Base-by-base conservation (phyloP, 2,113 vertebrate species). In the Corydoras maculifer region DNA sequence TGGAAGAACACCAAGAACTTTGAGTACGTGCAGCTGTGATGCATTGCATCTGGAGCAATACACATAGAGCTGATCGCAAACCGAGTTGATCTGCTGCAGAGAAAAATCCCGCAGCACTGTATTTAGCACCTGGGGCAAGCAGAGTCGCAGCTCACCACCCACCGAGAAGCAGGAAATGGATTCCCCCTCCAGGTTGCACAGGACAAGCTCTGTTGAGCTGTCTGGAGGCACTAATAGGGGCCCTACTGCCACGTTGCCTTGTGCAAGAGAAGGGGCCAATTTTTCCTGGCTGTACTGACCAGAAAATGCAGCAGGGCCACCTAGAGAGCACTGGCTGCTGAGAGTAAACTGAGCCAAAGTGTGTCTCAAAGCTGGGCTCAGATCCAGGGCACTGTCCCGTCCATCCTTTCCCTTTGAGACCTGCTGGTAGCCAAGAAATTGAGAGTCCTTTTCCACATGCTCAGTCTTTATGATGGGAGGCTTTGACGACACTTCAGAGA, bases 121-220 rank as follows among this genome's bases (percentile, higher is more conserved):
- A 83, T 94, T 94, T 79, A 94, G 83, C 72, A 94, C 92, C 69
- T 94, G 92, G 72, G 93, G 92, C 76, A 94, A 82, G 82, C 93
- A 94, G 3, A 94, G 89, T 68, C 93, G 89, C 81, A 93, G 92
- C 76, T 93, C 93, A 14, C 93, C 93, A 65, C 93, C 93, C 1
- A 94, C 93, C 71, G 92, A 90, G 72, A 94, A 94, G 63, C 92
- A 94, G 30, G 92, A 92, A 83, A 94, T 94, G 10, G 91, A 90
- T 62, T 94, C 93, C 7, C 92, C 90, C 75, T 94, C 92, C 81
- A 94, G 77, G 11, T 86, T 3, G 18, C 91, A 92, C 83, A 93
- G 88, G 4, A 89, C 91, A 51, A 94, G 90, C 14, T 94, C 92
- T 0, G 92, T 93, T 54, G 92, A 94, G 78, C 91, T 93, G 82